Conservation (phyloP, 2,113 vertebrate genomes). For the Dolichotis patagonum region DNA sequence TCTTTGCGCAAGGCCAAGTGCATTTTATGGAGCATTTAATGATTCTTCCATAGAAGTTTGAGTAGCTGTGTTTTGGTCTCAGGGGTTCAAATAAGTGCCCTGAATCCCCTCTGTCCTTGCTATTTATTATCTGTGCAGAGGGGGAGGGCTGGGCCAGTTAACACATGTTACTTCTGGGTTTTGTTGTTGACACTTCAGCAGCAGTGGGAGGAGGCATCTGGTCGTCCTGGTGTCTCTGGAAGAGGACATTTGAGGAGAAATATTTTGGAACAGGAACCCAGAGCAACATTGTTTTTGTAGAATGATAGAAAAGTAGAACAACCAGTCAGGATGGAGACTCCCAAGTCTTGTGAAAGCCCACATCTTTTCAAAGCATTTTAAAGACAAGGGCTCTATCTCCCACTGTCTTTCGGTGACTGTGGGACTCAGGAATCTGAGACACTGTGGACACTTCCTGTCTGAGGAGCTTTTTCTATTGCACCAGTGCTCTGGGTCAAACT, state of each 20-base stretch:
- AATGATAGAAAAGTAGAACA: background rate
- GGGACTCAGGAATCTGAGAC: background rate
- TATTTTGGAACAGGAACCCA: conserved; percentile 56
- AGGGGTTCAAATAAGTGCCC: background rate
- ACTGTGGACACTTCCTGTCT: background rate
- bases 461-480: background rate
- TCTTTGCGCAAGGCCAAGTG: conserved; percentile 43
- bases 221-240: conserved; percentile 47
- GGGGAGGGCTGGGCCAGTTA: background rate
- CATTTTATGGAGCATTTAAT: background rate
- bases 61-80: background rate
- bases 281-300: conserved; percentile 9
- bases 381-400: background rate
- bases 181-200: conserved; percentile 62
- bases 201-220: conserved; percentile 60
- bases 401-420: background rate
- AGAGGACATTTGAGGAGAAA: conserved; percentile 65
- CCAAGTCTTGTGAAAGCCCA: background rate
- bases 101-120: background rate
- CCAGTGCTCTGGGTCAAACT: background rate
- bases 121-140: background rate
- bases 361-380: background rate
- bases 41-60: background rate
- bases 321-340: background rate
- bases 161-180: conserved; percentile 63